phyloP scores from a whole-genome alignment of 2,888 invertebrate species.

The Matsumyia berberina region DNA sequence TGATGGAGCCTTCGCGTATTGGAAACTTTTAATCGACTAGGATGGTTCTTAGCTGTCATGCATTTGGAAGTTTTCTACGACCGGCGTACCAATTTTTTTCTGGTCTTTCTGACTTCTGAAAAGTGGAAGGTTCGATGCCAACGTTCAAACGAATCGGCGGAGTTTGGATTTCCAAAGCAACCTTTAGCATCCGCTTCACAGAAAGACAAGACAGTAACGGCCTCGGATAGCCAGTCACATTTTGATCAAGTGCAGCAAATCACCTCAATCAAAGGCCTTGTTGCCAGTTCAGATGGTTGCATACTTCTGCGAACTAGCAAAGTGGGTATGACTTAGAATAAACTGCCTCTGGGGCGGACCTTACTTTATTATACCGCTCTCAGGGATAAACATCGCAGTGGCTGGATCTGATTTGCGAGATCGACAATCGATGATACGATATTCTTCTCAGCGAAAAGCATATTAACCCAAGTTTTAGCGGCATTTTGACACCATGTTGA shows the following conservation, averaged over 20 bases:
- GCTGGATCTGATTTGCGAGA: conserved; percentile 85
- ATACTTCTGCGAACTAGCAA: conserved; percentile 96
- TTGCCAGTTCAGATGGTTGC: conserved; percentile 99
- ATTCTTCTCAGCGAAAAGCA: conserved; percentile 89
- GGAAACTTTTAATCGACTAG: conserved; percentile 88
- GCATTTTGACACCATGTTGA: conserved; percentile 97
- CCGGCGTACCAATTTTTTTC: conserved; percentile 95
- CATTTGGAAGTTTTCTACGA: conserved; percentile 89
- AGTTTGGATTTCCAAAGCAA: conserved; percentile 98
- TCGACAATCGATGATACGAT: conserved; percentile 92
- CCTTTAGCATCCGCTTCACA: conserved; percentile 98
- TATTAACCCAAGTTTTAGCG: conserved; percentile 99
- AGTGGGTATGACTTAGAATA: conserved; percentile 94
- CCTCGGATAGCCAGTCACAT: conserved; percentile 97
- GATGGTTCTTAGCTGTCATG: conserved; percentile 81
- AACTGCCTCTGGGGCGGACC: conserved; percentile 93
- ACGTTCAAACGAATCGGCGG: conserved; percentile 93
- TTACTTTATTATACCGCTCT: conserved; percentile 90
- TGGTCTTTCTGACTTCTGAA: conserved; percentile 90
- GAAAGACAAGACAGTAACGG: conserved; percentile 94
- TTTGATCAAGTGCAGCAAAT: conserved; percentile 93
- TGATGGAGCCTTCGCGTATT: conserved; percentile 94
- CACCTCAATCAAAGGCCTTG: conserved; percentile 97
- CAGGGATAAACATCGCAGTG: conserved; percentile 97
- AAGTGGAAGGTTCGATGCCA: conserved; percentile 99